Conservation (phyloP, 2,797 vertebrate species). For the Tenualosa thibaudeaui region DNA sequence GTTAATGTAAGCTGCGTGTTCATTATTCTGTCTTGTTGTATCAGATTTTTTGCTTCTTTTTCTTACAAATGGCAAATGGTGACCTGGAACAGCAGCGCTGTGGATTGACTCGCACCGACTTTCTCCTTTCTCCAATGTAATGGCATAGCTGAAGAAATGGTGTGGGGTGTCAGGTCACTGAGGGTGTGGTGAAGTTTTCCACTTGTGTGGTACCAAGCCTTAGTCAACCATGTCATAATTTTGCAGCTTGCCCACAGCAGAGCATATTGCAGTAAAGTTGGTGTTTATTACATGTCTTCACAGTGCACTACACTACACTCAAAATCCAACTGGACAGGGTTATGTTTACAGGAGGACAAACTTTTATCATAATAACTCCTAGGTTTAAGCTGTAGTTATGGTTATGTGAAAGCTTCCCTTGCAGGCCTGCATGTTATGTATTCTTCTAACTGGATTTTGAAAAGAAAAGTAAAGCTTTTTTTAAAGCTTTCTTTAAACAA, state of each 20-base stretch:
- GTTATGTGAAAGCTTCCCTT: not conserved
- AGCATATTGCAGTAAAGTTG: not conserved
- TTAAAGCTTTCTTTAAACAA: not conserved
- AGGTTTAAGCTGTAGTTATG: not conserved
- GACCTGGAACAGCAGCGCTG: no score
- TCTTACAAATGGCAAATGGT: no score
- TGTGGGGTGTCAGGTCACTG: not conserved
- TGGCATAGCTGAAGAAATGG: not conserved
- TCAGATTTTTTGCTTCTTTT: no score
- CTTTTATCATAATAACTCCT: not conserved
- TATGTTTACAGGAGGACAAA: not conserved
- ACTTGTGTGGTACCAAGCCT: not conserved
- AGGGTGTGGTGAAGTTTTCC: conserved; percentile 1
- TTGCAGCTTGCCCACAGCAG: not conserved
- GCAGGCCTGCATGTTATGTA: not conserved
- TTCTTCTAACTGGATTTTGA: not conserved
- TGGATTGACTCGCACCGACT: no score
- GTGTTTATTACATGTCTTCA: not conserved
- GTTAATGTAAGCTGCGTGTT: no score
- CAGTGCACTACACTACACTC: not conserved
- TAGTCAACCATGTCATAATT: not conserved
- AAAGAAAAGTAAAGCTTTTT: no score
- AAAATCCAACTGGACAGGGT: not conserved
- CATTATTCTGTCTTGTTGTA: no score
- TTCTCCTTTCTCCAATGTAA: not conserved